A percentile compares a stretch with the other conserved stretches of the same genome.
phyloP scores from a whole-genome alignment of 2,888 invertebrate species.

The Nephrotoma flavescens region DNA sequence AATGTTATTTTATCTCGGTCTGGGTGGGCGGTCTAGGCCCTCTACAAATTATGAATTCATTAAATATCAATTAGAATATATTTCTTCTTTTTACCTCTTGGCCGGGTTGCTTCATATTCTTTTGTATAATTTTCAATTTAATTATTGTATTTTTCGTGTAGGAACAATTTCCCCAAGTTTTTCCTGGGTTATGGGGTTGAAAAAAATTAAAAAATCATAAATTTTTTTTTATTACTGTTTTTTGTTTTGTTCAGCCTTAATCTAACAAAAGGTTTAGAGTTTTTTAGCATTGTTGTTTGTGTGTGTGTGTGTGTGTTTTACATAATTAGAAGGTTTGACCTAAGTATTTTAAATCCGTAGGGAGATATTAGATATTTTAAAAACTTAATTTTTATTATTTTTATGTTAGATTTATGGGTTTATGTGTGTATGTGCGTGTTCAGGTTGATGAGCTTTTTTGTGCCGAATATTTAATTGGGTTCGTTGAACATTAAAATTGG shows the following conservation, averaged over 20 bases:
- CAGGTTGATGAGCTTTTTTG: neutral
- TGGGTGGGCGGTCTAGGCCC: neutral
- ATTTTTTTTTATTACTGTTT: neutral
- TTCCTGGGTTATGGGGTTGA: neutral
- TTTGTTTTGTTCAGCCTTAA: neutral
- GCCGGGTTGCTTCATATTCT: neutral
- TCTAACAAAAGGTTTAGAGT: neutral
- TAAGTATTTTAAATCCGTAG: neutral
- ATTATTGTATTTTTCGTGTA: neutral
- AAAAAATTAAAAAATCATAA: neutral
- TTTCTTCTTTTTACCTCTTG: neutral
- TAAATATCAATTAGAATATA: neutral
- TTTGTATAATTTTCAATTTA: neutral
- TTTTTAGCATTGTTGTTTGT: neutral
- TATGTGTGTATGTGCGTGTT: neutral
- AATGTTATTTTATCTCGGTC: too few relatives aligned
- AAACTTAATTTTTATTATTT: neutral
- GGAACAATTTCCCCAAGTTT: neutral
- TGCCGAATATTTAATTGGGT: neutral
- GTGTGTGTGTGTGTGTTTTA: neutral
- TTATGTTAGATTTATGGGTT: neutral
- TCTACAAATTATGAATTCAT: neutral
- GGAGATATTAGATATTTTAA: neutral
- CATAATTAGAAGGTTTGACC: neutral
- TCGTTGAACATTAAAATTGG: neutral